Evolutionary conservation across 2,113 vertebrate genomes (phyloP).

Genomic region (Cynocephalus volans): DNA sequence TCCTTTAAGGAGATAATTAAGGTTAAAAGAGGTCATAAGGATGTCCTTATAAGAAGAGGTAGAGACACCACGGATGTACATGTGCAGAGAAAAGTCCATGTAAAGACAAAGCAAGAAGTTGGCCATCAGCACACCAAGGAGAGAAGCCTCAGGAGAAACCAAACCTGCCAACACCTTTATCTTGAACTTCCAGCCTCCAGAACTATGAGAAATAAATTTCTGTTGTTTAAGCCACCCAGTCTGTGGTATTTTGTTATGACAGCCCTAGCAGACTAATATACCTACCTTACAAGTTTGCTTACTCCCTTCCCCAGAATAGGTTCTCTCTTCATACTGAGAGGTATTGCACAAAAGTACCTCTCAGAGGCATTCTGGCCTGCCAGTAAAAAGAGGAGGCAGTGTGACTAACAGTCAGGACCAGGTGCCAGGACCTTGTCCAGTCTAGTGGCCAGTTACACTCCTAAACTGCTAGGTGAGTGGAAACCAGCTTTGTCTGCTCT

Average conservation of each 20-base stretch:
- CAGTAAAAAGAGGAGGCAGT: not conserved
- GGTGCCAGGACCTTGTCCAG: too few species aligned
- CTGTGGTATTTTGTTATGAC: not conserved
- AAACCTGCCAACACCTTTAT: not conserved
- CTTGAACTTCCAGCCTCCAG: not conserved
- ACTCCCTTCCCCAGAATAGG: not conserved
- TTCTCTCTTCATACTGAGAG: not conserved
- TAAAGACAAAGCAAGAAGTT: not conserved
- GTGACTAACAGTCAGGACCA: not conserved
- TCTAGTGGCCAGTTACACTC: accelerated
- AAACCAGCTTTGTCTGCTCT: not conserved
- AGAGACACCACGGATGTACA: not conserved
- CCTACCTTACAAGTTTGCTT: not conserved
- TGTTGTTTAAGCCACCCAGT: not conserved
- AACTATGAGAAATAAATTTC: not conserved
- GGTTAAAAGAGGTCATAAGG: not conserved
- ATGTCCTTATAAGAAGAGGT: not conserved
- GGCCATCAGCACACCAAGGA: not conserved
- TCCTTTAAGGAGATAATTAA: not conserved
- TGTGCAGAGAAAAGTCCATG: not conserved
- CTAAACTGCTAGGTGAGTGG: not conserved
- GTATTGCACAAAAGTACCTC: not conserved
- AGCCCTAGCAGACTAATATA: not conserved
- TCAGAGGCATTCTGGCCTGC: not conserved
- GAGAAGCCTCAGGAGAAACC: not conserved